Conservation (phyloP, 2,888 invertebrate genomes). For the Epirrita christyi region DNA sequence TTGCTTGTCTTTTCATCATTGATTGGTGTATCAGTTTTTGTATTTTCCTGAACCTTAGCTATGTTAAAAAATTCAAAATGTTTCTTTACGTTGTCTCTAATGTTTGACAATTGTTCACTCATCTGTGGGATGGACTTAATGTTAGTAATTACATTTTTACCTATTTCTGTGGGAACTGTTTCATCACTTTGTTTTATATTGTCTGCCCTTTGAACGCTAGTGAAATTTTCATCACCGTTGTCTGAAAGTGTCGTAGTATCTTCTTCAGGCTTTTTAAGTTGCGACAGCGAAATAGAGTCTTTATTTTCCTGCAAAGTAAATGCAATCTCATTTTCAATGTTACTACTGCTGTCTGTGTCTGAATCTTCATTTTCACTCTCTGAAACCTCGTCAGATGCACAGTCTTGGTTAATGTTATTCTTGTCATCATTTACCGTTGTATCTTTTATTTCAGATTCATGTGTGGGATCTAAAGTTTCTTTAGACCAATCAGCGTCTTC, state of each 20-base stretch:
- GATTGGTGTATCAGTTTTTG: conserved; percentile 7
- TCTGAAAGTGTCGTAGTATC: conserved; percentile 9
- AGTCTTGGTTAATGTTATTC: background rate
- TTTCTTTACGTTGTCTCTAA: conserved; percentile 48
- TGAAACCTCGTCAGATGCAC: conserved; percentile 8
- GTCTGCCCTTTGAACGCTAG: background rate
- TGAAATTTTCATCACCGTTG: conserved; percentile 13
- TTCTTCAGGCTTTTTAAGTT: conserved; percentile 15
- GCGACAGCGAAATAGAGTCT: background rate
- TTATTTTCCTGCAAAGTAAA: conserved; percentile 2
- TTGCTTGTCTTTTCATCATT: too few species aligned
- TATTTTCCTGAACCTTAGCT: conserved; percentile 2
- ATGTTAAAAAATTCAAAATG: conserved; percentile 44
- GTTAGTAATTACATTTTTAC: background rate
- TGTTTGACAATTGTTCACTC: conserved; percentile 38
- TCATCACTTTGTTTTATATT: background rate
- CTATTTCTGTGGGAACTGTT: background rate
- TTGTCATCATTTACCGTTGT: background rate
- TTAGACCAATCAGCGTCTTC: background rate
- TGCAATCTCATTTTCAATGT: conserved; percentile 1
- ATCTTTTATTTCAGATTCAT: conserved; percentile 9
- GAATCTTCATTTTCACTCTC: conserved; percentile 21
- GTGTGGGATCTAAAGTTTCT: conserved; percentile 2
- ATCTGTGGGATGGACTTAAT: conserved; percentile 18
- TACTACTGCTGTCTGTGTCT: conserved; percentile 31